These are phyloP conservation scores for Scomberomorus guttatus DNA, from an alignment of 2,797 vertebrate genomes.

Conservation along the genomic window DNA sequence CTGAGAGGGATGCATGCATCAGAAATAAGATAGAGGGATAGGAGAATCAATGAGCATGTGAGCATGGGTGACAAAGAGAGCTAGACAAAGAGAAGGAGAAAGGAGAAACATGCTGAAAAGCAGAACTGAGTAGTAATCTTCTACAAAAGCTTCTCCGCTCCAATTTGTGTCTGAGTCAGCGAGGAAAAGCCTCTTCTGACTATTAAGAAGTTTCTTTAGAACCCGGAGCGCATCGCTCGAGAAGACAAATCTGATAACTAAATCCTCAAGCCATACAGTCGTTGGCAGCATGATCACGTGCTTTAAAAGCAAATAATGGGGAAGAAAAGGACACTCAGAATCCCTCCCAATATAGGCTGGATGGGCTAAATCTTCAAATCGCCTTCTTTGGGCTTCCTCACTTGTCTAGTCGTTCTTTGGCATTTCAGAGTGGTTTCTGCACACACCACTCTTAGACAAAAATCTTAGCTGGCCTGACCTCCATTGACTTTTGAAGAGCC, in stretches of 20 bases:
- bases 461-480: no score
- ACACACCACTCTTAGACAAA: slow-evolving; percentile 26
- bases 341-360: slow-evolving; percentile 20
- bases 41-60: slow-evolving; percentile 16
- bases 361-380: slow-evolving; percentile 22
- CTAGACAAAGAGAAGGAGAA: slow-evolving; percentile 4
- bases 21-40: slow-evolving; percentile 36
- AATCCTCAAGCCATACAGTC: slow-evolving; percentile 44
- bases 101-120: not conserved
- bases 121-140: slow-evolving; percentile 3
- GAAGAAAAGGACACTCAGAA: slow-evolving; percentile 35
- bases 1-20: slow-evolving; percentile 31
- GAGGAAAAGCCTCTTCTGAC: slow-evolving; percentile 19
- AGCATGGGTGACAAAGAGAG: not conserved
- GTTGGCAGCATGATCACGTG: slow-evolving; percentile 24
- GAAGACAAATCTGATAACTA: slow-evolving; percentile 58
- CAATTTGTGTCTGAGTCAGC: slow-evolving; percentile 23
- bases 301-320: slow-evolving; percentile 42
- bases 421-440: slow-evolving; percentile 45
- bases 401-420: slow-evolving; percentile 9
- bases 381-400: slow-evolving; percentile 22
- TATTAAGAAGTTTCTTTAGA: slow-evolving; percentile 19
- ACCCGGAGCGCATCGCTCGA: slow-evolving; percentile 11
- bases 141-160: slow-evolving; percentile 14
- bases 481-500: slow-evolving; percentile 56